Conservation (phyloP, 1,140 invertebrate genomes). For the Drosophila pallidifrons region DNA sequence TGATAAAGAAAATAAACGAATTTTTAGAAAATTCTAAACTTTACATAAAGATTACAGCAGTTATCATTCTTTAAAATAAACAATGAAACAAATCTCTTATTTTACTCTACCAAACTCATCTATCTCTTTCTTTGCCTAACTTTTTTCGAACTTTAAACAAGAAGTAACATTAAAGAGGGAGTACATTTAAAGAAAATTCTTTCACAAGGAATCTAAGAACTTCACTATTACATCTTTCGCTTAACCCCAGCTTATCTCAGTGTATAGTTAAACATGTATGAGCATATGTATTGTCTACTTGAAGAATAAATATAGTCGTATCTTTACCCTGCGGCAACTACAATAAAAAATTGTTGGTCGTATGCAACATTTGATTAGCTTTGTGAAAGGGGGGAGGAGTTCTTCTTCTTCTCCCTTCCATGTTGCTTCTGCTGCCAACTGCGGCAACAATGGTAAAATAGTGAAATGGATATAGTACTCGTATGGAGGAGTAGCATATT, state of each 20-base stretch:
- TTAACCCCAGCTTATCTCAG: neutral
- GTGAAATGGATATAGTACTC: neutral
- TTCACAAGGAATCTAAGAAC: no score
- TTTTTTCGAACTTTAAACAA: no score
- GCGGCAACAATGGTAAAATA: slow-evolving; percentile 26
- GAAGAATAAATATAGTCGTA: slow-evolving; percentile 47
- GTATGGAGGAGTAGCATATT: slow-evolving; percentile 46
- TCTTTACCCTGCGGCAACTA: slow-evolving; percentile 63
- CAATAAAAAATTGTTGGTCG: slow-evolving; percentile 76
- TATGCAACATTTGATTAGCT: slow-evolving; percentile 80
- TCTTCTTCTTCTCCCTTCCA: neutral
- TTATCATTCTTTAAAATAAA: no score
- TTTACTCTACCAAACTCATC: no score
- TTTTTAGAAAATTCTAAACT: no score
- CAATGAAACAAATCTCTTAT: no score
- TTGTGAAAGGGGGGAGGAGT: slow-evolving; percentile 42
- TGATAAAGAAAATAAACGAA: no score
- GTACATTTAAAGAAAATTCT: no score
- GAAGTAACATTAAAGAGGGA: no score
- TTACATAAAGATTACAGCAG: no score
- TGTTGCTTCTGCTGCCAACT: slow-evolving; percentile 8
- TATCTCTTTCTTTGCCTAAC: no score
- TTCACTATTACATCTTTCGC: no score
- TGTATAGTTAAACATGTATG: slow-evolving; percentile 19
- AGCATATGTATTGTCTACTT: slow-evolving; percentile 19